Base-by-base conservation (phyloP, 2,797 vertebrate species). In the Smutsia temminckii region DNA sequence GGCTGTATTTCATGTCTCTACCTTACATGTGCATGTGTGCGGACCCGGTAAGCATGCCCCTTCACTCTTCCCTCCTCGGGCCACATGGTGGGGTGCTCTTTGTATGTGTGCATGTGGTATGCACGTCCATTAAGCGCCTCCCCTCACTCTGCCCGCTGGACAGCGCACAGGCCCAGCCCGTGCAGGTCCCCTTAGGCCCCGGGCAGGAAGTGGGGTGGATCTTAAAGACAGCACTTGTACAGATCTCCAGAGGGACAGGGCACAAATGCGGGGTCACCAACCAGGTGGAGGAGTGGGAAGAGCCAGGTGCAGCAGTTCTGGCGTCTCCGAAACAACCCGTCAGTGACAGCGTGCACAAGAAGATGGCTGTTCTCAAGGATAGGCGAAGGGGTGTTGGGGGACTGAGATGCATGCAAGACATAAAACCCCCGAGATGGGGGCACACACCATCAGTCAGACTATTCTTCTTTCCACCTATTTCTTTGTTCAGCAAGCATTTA, bases 1-100 rank as follows among this genome's bases (percentile, higher is more conserved):
- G 90, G 8, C 14, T 69, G 20, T 37, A 29, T 72, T 84, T 90
- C 80, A n/a, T 1, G 1, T 83, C 63, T 92, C 17, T 29, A 23
- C 57, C 53, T 83, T 20, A 34, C 23, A 37, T 20, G 37, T 29
- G 51, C 57, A 27, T 25, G 14, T 13, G 83, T 23, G 3, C 17
- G 4, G 8, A 2, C 11, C 40, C 12, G 11, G 27, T 57, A 37
- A 6, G 5, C 23, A 3, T 5, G 9, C 3, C 29, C 10, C 53
- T 37, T 69, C 53, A n/a, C 42, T 4, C 63, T 40, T 18, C 51
- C 57, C 7, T 1, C 63, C 87, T 42, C 17, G 17, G 10, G 46
- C 37, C 42, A 27, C 69, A 34, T 1, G 20, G 57, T 18, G 57
- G 23, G 59, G 59, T 46, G 46, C 46, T 46, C 59, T 25, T 5